Evolutionary conservation across 2,113 vertebrate species (phyloP), one percentile per base, ranked within the genome.

Genomic region (Columba livia): DNA sequence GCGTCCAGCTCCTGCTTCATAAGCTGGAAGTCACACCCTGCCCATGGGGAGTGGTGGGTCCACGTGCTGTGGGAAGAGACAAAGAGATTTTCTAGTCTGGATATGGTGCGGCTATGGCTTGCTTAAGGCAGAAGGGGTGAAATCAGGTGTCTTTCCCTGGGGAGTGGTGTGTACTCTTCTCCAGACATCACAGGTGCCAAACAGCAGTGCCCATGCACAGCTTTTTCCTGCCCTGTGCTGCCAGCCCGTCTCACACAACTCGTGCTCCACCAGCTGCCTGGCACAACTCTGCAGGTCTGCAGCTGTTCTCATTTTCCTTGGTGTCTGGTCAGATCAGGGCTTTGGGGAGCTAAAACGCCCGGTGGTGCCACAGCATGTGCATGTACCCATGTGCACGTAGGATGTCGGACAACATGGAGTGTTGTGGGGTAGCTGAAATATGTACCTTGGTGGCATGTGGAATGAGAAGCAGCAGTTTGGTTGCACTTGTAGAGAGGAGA

Each of bases 301-400:
- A 44, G 42, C 42, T 44, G 42, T 44, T 16, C 42, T 44, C 16
- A 3, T 44, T 44, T 44, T 17, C 42, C 42, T 44, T 1, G 1
- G 10, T 36, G 8, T 70, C 71, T 66, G 21, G 25, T 40, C 25
- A 57, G 26, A 31, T 28, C 13, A 40, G 25, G 29, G 25, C 34
- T 95, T 72, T 20, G 54, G 15, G 40, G 31, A 61, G 25, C 5
- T 2, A 34, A 67, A 24, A 66, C 29, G 2, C 3, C 12, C 12
- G 7, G 5, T 1, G 4, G 5, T 6, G 6, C 32, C 0, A 0
- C 17, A 0, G 0, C 15, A 31, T 0, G 0, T 40, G 14, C 24
- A 15, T 0, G 1, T 38, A 17, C 16, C 42, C 42, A 44, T 44
- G 42, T 44, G 42, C 42, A 17, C 16, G 42, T 44, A 44, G 16